Evolutionary conservation across 2,113 vertebrate species (phyloP).

Genomic region (Indicator indicator): DNA sequence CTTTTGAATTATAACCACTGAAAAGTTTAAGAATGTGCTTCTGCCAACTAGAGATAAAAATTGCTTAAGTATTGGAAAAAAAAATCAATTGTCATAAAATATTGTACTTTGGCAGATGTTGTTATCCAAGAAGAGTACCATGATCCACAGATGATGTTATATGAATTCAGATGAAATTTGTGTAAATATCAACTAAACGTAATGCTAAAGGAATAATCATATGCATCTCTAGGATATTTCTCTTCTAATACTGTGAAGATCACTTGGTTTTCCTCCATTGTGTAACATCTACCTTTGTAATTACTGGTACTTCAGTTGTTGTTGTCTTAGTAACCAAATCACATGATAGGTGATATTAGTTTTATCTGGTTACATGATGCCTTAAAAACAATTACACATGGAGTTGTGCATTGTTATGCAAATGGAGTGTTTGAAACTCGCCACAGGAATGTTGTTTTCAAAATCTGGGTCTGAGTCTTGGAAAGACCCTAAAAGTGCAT

Average conservation of each 20-base stretch:
- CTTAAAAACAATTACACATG: not conserved
- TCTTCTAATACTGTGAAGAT: not conserved
- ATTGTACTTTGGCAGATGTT: not conserved
- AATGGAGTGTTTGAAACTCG: not conserved
- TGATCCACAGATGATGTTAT: not conserved
- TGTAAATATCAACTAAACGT: not conserved
- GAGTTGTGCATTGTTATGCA: not conserved
- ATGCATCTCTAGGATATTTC: not conserved
- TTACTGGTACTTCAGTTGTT: not conserved
- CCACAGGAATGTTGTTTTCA: not conserved
- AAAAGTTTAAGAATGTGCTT: not conserved
- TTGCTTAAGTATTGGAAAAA: not conserved
- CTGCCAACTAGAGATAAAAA: not conserved
- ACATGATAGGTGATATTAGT: not conserved
- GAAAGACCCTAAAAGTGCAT: not conserved
- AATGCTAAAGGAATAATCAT: not conserved
- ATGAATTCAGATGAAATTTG: not conserved
- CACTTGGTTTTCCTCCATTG: not conserved
- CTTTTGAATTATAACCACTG: not conserved
- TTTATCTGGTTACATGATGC: not conserved
- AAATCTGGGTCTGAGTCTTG: not conserved
- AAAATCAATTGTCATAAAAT: accelerated
- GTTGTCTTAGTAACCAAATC: not conserved
- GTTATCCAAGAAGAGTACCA: not conserved
- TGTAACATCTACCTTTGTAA: not conserved